Percentiles rank a stretch among this genome's conserved stretches.
phyloP scores from a whole-genome alignment of 2,113 vertebrate genomes.

The Isichthys henryi region DNA sequence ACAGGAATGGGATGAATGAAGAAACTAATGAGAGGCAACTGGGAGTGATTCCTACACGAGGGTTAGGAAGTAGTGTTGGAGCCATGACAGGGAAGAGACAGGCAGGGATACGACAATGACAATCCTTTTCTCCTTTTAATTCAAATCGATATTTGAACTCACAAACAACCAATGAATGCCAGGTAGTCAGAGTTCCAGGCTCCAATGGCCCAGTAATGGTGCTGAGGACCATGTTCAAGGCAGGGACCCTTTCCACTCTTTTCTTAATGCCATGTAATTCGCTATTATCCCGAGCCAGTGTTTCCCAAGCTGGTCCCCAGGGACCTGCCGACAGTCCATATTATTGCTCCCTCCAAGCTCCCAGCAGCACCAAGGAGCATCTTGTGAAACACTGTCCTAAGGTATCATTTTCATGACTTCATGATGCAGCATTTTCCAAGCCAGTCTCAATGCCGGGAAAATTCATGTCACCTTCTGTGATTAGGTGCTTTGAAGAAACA shows the following conservation, averaged over 20 bases:
- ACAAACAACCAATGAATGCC: neutral
- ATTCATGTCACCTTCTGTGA: neutral
- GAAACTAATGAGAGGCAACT: neutral
- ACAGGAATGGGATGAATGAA: neutral
- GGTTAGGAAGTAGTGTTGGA: neutral
- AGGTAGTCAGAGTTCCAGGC: neutral
- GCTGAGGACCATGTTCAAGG: neutral
- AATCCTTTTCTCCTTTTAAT: neutral
- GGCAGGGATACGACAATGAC: neutral
- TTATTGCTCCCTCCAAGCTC: neutral
- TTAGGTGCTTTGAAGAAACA: neutral
- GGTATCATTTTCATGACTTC: neutral
- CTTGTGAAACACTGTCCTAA: neutral
- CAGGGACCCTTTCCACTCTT: neutral
- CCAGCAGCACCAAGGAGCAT: neutral
- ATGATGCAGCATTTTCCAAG: neutral
- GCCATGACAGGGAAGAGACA: neutral
- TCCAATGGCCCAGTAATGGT: neutral
- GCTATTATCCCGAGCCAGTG: neutral
- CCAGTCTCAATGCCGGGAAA: neutral
- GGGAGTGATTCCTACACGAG: neutral
- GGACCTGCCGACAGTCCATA: neutral
- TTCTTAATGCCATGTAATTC: neutral
- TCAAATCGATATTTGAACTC: neutral
- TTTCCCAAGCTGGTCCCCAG: neutral